A percentile compares a stretch with the other conserved stretches of the same genome.
phyloP scores from a whole-genome alignment of 2,113 vertebrate species.

The Notothenia rossii region DNA sequence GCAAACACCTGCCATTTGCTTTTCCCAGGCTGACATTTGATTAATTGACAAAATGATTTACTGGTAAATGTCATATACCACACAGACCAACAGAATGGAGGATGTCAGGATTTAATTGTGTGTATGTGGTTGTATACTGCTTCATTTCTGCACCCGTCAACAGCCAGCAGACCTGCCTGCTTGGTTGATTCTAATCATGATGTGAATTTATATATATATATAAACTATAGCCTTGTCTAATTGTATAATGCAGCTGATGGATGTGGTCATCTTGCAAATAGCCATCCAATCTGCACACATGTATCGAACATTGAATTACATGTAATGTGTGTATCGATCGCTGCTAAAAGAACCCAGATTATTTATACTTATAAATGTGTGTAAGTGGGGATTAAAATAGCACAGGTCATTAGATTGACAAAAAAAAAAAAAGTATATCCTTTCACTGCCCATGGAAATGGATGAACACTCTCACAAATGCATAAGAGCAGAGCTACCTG shows the following conservation, averaged over 20 bases:
- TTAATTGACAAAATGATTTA: conserved; percentile 66
- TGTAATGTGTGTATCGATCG: not conserved
- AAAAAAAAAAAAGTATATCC: not conserved
- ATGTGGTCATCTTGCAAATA: not conserved
- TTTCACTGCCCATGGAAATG: not conserved
- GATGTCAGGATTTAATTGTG: conserved; percentile 30
- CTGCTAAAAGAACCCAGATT: not conserved
- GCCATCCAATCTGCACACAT: not conserved
- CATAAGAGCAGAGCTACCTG: not conserved
- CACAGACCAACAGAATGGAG: conserved; percentile 11
- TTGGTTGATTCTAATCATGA: conserved; percentile 7
- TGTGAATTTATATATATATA: not conserved
- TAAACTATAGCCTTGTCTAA: not conserved
- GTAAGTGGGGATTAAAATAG: not conserved
- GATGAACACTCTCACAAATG: not conserved
- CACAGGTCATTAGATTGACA: not conserved
- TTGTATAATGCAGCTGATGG: not conserved
- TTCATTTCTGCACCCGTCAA: conserved; percentile 7
- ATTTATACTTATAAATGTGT: not conserved
- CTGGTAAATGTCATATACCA: conserved; percentile 65
- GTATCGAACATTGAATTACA: not conserved
- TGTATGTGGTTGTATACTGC: not conserved
- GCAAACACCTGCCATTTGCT: conserved; percentile 65
- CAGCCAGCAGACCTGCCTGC: not conserved
- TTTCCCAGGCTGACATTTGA: conserved; percentile 73